These are phyloP conservation scores for Eulithis prunata DNA, from an alignment of 2,888 invertebrate species.

Conservation along the genomic window DNA sequence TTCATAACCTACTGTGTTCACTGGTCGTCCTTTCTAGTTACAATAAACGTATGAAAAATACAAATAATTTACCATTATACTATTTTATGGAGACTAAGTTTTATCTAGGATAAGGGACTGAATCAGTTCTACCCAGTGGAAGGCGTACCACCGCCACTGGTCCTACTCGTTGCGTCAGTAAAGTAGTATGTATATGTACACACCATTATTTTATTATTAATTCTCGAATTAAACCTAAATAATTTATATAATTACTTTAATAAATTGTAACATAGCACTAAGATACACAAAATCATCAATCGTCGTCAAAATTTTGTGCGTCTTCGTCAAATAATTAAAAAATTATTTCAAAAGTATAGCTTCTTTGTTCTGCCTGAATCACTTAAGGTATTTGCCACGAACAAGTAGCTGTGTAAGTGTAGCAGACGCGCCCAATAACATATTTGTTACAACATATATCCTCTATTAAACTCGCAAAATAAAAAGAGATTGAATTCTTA, in stretches of 20 bases:
- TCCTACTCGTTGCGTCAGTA: background rate
- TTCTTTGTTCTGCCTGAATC: background rate
- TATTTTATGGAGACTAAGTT: background rate
- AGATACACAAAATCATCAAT: background rate
- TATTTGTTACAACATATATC: background rate
- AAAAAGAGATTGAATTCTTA: constrained; percentile 3
- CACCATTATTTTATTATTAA: background rate
- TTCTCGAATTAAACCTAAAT: background rate
- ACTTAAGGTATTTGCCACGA: background rate
- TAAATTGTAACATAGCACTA: background rate
- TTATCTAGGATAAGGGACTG: background rate
- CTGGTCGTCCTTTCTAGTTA: background rate
- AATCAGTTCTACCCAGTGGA: constrained; percentile 8
- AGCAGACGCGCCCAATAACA: background rate
- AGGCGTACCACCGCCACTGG: background rate
- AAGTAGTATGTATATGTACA: background rate
- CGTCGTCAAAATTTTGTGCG: background rate
- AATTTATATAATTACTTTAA: background rate
- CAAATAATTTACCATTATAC: background rate
- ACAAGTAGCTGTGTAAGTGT: background rate
- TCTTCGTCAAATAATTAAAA: background rate
- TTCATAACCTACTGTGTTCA: background rate
- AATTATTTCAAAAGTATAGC: constrained; percentile 1
- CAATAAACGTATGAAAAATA: background rate
- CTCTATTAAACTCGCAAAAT: background rate